A percentile compares a stretch with the other conserved stretches of the same genome.
These are phyloP conservation scores for Gila robusta DNA, from an alignment of 2,797 vertebrate genomes.

Conservation along the genomic window DNA sequence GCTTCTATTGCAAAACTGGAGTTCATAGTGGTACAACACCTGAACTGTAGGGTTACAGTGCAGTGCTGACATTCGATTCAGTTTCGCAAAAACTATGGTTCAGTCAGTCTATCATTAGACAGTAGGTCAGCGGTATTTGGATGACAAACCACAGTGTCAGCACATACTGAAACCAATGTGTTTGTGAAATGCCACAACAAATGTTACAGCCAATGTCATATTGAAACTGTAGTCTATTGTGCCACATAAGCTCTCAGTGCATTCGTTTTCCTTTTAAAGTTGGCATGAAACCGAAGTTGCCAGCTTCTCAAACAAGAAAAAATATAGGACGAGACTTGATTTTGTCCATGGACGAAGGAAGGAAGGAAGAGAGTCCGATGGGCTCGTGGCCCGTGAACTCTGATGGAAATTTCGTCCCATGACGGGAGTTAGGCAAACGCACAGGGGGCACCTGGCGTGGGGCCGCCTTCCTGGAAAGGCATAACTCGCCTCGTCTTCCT, in stretches of 20 bases:
- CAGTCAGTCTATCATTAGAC: background rate
- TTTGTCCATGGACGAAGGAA: too few species aligned
- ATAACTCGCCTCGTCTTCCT: too few species aligned
- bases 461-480: too few species aligned
- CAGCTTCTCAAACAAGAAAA: background rate
- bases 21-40: background rate
- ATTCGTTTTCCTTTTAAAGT: background rate
- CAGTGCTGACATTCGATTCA: background rate
- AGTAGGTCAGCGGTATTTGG: background rate
- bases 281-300: background rate
- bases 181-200: background rate
- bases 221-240: background rate
- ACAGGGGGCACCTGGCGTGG: too few species aligned
- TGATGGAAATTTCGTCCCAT: too few species aligned
- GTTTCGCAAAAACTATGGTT: background rate
- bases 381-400: too few species aligned
- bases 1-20: background rate
- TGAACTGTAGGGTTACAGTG: background rate
- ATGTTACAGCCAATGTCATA: too few species aligned
- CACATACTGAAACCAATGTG: background rate
- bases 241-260: background rate
- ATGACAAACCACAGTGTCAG: background rate
- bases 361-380: too few species aligned
- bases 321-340: too few species aligned
- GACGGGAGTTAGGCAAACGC: too few species aligned